These are phyloP conservation scores for Sminthurinus aureus DNA, from an alignment of 2,888 invertebrate genomes.

Conservation along the genomic window DNA sequence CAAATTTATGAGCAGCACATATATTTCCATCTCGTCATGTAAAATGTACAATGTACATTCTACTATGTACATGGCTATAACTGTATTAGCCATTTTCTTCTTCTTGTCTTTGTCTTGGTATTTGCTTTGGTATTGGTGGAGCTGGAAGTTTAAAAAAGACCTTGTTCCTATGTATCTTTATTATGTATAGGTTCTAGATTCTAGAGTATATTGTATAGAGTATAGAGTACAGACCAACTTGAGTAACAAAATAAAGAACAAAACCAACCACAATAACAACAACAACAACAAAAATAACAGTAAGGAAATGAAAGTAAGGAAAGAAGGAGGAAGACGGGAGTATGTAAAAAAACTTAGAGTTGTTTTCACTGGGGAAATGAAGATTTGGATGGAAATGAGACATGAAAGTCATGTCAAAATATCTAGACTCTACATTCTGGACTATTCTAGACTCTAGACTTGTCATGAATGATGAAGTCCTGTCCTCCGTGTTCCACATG, in stretches of 20 bases:
- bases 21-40: not conserved
- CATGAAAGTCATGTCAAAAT: slow-evolving; percentile 21
- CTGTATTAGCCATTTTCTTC: no score
- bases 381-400: slow-evolving; percentile 18
- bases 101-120: no score
- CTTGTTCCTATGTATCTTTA: no score
- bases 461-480: slow-evolving; percentile 8
- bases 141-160: no score
- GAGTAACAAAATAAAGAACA: not conserved
- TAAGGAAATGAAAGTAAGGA: not conserved
- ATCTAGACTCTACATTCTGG: no score
- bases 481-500: not conserved
- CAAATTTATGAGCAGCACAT: slow-evolving; percentile 5
- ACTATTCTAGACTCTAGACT: no score
- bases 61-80: not conserved
- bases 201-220: no score
- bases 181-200: no score
- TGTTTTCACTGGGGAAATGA: slow-evolving; percentile 7
- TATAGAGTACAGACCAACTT: not conserved
- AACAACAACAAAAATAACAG: not conserved
- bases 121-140: no score
- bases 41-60: not conserved
- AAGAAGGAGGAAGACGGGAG: not conserved
- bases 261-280: not conserved
- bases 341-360: not conserved